Conservation (phyloP, 2,113 vertebrate species). For the Pollachius pollachius region DNA sequence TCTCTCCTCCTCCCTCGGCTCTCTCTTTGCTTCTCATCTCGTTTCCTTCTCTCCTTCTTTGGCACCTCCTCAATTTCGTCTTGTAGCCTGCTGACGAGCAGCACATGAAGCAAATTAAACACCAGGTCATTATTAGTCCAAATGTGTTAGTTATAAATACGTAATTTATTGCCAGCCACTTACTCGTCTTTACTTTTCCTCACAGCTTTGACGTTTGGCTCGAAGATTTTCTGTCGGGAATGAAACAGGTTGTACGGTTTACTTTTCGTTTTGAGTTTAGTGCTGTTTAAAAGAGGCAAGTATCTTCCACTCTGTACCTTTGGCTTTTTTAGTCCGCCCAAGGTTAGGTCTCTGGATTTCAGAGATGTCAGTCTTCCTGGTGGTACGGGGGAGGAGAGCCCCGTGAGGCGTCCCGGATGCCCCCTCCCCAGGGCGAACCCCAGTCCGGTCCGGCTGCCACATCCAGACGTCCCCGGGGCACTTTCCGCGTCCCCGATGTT, state of each 20-base stretch:
- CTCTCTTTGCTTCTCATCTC: slow-evolving; percentile 62
- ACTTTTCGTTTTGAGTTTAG: neutral
- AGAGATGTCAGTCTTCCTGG: slow-evolving; percentile 71
- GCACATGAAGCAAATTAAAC: neutral
- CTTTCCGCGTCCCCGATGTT: slow-evolving; percentile 34
- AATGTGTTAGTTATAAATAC: neutral
- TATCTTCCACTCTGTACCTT: slow-evolving; percentile 35
- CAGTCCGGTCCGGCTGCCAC: slow-evolving; percentile 7
- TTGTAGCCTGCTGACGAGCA: slow-evolving; percentile 47
- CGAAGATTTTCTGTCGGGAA: slow-evolving; percentile 67
- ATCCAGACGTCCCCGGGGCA: slow-evolving; percentile 28
- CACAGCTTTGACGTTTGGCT: slow-evolving; percentile 73
- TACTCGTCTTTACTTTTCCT: slow-evolving; percentile 76
- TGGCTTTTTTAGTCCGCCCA: slow-evolving; percentile 68
- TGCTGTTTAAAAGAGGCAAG: neutral
- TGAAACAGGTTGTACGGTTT: neutral
- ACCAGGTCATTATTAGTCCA: neutral
- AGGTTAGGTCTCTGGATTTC: slow-evolving; percentile 72
- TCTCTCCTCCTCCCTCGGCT: slow-evolving; percentile 61
- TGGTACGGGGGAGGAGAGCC: slow-evolving; percentile 39
- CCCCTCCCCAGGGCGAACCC: slow-evolving; percentile 40
- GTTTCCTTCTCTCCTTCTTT: slow-evolving; percentile 62
- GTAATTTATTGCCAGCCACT: slow-evolving; percentile 34
- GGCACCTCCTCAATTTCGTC: slow-evolving; percentile 40
- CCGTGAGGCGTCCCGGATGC: slow-evolving; percentile 34